Percentiles rank a stretch among this genome's conserved stretches.
These are phyloP conservation scores for Tyto alba DNA, from an alignment of 2,113 vertebrate genomes.

Conservation along the genomic window DNA sequence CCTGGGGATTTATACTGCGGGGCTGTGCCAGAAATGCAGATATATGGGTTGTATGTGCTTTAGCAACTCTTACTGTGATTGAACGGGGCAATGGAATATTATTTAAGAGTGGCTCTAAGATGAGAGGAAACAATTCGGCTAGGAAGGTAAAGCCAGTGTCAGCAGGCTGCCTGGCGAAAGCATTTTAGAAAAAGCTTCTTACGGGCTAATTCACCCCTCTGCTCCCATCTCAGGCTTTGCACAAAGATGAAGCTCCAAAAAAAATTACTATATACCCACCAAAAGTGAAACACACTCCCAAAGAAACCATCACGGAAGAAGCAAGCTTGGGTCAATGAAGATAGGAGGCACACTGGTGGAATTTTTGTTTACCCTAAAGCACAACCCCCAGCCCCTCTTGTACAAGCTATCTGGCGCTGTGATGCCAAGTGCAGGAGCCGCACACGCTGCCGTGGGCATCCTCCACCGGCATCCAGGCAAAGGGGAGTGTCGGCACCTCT, in stretches of 20 bases:
- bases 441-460: rapidly evolving
- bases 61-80: not conserved
- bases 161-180: not conserved
- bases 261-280: not conserved
- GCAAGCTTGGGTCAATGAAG: not conserved
- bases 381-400: not conserved
- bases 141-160: not conserved
- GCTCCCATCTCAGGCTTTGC: not conserved
- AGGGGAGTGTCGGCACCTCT: not conserved
- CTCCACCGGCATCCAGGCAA: not conserved
- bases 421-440: not conserved
- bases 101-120: not conserved
- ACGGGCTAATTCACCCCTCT: not conserved
- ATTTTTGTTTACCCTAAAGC: not conserved
- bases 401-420: not conserved
- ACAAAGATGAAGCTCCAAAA: not conserved
- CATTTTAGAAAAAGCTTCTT: not conserved
- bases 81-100: not conserved
- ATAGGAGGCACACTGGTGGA: not conserved
- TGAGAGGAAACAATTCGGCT: not conserved
- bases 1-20: not conserved
- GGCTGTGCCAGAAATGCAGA: conserved; percentile 6
- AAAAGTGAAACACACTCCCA: not conserved
- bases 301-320: not conserved
- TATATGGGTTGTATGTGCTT: not conserved